Percentiles rank a stretch among this genome's conserved stretches.
phyloP scores from a whole-genome alignment of 2,113 vertebrate genomes.

The Glaucomys volans region DNA sequence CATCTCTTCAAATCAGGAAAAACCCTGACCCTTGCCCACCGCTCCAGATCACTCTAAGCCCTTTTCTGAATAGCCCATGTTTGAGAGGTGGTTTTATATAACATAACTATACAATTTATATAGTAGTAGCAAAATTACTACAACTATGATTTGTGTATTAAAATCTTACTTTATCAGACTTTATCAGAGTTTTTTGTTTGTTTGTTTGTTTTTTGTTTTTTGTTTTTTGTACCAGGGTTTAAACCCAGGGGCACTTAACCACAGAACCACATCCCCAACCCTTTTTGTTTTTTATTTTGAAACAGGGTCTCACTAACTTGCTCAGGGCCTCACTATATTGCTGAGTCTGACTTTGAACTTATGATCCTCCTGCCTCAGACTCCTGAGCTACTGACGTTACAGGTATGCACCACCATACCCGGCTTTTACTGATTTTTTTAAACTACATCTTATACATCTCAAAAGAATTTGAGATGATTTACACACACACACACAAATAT shows the following conservation, averaged over 20 bases:
- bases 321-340: too few relatives aligned
- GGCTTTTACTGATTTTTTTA: not conserved
- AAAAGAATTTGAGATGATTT: constrained; percentile 46
- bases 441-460: constrained; percentile 21
- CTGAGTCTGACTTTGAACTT: too few relatives aligned
- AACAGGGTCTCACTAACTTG: too few relatives aligned
- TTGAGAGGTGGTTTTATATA: not conserved
- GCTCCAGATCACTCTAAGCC: not conserved
- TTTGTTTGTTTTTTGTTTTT: too few relatives aligned
- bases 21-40: not conserved
- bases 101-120: not conserved
- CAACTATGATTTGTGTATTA: not conserved
- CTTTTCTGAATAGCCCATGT: not conserved
- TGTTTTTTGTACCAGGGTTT: too few relatives aligned
- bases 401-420: too few relatives aligned
- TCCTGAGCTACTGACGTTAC: too few relatives aligned
- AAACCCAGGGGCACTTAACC: too few relatives aligned
- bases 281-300: too few relatives aligned
- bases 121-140: not conserved
- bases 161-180: constrained; percentile 50
- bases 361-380: too few relatives aligned
- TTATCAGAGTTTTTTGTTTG: not conserved
- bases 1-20: constrained; percentile 31
- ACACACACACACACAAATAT: not conserved
- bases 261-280: too few relatives aligned